Evolutionary conservation across 1,140 invertebrate genomes (phyloP), one percentile per base, ranked within the genome.

Genomic region (Caenorhabditis tropicalis): DNA sequence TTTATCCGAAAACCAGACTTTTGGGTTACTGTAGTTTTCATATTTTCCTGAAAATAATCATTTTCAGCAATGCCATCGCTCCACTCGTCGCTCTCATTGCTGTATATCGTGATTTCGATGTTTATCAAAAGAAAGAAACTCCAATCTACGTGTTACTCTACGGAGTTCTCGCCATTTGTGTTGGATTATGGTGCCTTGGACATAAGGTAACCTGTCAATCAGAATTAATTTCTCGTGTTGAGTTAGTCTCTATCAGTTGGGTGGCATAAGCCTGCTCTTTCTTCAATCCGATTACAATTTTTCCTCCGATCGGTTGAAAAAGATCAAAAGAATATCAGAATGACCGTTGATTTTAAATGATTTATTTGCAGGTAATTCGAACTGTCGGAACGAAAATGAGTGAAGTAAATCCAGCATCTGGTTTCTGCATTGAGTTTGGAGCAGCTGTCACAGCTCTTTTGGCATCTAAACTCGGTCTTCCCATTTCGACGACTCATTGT

Each of bases 401-500:
- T 10, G 85, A 90, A 84, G 88, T 90, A 29, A 89, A 87, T n/a
- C 85, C 87, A 24, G 82, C 87, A 27, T 86, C 81, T 85, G 96
- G 96, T 12, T 97, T 98, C 89, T 96, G 95, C 15, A 97, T 97
- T 91, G 96, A 98, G 93, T 94, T 99, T 87, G 97, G 97, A 36
- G 94, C 97, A 33, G 97, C 97, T 16, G 93, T 97, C 81, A 99
- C 97, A 31, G 97, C 98, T 65, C 93, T 99, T 88, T 91, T 98
- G 80, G 97, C 97, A 39, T 97, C 96, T 88, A 98, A 99, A 92
- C 94, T 96, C 86, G 97, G 97, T 10, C 93, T 99, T 89, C 97
- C 97, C 16, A 95, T 99, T 86, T 96, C 95, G 85, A 98, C 96
- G 10, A 99, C 97, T 1, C 97, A 99, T 92, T 99, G 97, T 91